Evolutionary conservation across 2,113 vertebrate genomes (phyloP), one percentile per base, ranked within the genome.

Genomic region (Eubucco bourcierii): DNA sequence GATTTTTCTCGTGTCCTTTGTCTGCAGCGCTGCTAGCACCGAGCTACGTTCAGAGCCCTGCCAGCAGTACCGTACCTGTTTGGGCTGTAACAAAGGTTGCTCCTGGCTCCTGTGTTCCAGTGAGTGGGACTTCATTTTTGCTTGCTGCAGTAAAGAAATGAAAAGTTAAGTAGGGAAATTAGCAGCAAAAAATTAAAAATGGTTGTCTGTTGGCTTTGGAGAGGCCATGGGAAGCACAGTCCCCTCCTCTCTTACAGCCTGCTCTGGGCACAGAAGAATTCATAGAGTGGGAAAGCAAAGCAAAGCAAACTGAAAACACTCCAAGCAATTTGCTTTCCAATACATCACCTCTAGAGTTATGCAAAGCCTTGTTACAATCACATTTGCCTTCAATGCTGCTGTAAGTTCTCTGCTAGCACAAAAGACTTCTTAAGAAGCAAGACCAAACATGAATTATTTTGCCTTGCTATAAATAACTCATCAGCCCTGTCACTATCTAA

Each of bases 51-150:
- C 52, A 83, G 74, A 56, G 33, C 9, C 90, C 34, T 25, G 56
- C 65, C 24, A 28, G 74, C 59, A 67, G 33, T 29, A 74, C 28
- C 6, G 0, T 98, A 99, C 99, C 99, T 99, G 99, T 98, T 99
- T 99, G 92, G 98, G 98, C 76, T 99, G 99, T 92, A 98, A 96
- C 80, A 98, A 97, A 72, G 98, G 97, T 44, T 98, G 95, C 39
- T 99, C 99, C 97, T 98, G 98, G 95, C 85, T 97, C 68, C 99
- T 98, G 81, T 98, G 98, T 68, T 99, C 99, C 82, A 99, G 83
- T 39, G 98, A 98, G 93, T 99, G 99, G n/a, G 98, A 95, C 94
- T 99, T 99, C 87, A 99, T 98, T 94, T 99, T 99, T 34, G 98
- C 98, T 98, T 99, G 96, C 93, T 96, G 90, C 41, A 95, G 77